phyloP scores from a whole-genome alignment of 2,888 invertebrate species.

The Diogma glabrata region DNA sequence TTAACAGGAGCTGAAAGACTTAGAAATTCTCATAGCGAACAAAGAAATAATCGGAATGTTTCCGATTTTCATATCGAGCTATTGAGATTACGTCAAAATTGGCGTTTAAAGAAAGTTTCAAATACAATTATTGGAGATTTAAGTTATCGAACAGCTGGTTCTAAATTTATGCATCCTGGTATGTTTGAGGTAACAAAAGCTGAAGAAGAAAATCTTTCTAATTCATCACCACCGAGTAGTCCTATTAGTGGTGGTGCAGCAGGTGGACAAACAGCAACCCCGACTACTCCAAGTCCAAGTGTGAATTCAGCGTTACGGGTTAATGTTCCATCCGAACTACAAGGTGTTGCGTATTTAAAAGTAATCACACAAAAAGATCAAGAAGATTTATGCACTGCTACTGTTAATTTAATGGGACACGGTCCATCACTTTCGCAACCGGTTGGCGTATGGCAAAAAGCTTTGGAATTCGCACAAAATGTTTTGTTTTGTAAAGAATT shows the following conservation, averaged over 20 bases:
- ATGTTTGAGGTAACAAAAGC: slow-evolving; percentile 94
- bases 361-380: slow-evolving; percentile 92
- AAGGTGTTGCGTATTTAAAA: slow-evolving; percentile 92
- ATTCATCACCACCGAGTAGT: slow-evolving; percentile 39
- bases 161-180: slow-evolving; percentile 85
- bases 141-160: slow-evolving; percentile 91
- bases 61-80: slow-evolving; percentile 91
- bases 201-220: slow-evolving; percentile 54
- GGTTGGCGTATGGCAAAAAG: slow-evolving; percentile 79
- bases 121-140: slow-evolving; percentile 92
- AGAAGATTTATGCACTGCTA: slow-evolving; percentile 78
- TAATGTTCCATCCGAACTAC: slow-evolving; percentile 85
- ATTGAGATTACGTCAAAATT: slow-evolving; percentile 77
- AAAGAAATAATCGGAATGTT: slow-evolving; percentile 57
- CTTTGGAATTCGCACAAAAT: slow-evolving; percentile 93
- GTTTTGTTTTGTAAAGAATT: slow-evolving; percentile 94
- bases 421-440: slow-evolving; percentile 58
- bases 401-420: slow-evolving; percentile 64
- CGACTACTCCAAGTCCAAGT: slow-evolving; percentile 43
- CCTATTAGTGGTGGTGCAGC: slow-evolving; percentile 41
- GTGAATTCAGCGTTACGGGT: slow-evolving; percentile 71
- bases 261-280: slow-evolving; percentile 32
- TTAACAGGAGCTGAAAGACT: slow-evolving; percentile 79
- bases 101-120: slow-evolving; percentile 92
- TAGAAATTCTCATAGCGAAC: slow-evolving; percentile 68